These are phyloP conservation scores for Drosophila picticornis DNA, from an alignment of 2,888 invertebrate species.

Conservation along the genomic window DNA sequence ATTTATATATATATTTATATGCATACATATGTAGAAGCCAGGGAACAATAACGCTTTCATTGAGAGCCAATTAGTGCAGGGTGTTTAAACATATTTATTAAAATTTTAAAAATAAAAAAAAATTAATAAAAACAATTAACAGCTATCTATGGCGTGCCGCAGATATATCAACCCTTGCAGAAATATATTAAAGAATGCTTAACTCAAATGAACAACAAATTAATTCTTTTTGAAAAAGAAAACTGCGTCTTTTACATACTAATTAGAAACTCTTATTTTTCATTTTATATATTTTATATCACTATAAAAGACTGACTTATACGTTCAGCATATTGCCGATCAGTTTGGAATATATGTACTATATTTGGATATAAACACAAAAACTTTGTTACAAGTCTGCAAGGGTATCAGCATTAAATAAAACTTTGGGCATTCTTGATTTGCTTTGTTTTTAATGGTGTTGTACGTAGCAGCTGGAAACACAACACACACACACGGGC, in stretches of 20 bases:
- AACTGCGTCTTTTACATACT: too few species aligned
- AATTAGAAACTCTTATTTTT: not conserved
- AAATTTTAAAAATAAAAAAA: slow-evolving; percentile 33
- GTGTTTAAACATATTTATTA: slow-evolving; percentile 66
- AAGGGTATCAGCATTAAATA: slow-evolving; percentile 20
- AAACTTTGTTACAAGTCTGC: slow-evolving; percentile 20
- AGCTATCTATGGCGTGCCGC: slow-evolving; percentile 38
- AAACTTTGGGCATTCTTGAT: slow-evolving; percentile 34
- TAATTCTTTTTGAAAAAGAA: too few species aligned
- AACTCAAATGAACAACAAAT: not conserved
- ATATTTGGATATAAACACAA: not conserved
- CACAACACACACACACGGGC: slow-evolving; percentile 44
- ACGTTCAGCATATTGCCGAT: not conserved
- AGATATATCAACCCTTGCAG: slow-evolving; percentile 39
- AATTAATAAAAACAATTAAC: slow-evolving; percentile 19
- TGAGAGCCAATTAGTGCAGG: slow-evolving; percentile 72
- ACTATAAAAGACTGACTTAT: not conserved
- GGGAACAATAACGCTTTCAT: slow-evolving; percentile 42
- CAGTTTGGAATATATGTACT: not conserved
- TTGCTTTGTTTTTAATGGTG: slow-evolving; percentile 19
- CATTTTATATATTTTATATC: not conserved
- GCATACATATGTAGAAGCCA: slow-evolving; percentile 36
- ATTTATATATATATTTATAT: not conserved
- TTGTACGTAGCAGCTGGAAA: slow-evolving; percentile 43
- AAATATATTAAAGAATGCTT: not conserved